Evolutionary conservation across 2,113 vertebrate species (phyloP).

Genomic region (Leptobrachium ailaonicum): DNA sequence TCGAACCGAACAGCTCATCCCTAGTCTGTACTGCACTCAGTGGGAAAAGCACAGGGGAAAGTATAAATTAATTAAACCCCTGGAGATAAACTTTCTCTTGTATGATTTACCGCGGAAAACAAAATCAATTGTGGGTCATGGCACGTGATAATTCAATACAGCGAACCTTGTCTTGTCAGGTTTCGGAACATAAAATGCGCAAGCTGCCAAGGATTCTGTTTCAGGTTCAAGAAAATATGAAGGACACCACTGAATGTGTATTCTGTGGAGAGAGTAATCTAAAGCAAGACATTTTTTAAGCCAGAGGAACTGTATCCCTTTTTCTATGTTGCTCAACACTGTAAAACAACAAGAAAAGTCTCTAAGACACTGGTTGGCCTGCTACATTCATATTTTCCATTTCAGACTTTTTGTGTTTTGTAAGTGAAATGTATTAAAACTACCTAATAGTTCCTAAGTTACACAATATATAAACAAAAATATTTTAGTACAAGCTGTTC

Average conservation of each 20-base stretch:
- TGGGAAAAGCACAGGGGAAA: slow-evolving; percentile 2
- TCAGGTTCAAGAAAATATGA: slow-evolving; percentile 3
- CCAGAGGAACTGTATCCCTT: too few species aligned
- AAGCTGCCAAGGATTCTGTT: slow-evolving; percentile 17
- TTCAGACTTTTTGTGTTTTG: too few species aligned
- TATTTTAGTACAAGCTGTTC: too few species aligned
- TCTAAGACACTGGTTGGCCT: too few species aligned
- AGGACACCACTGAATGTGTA: slow-evolving; percentile 12
- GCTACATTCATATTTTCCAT: too few species aligned
- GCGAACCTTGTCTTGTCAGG: slow-evolving; percentile 30
- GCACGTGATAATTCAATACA: slow-evolving; percentile 35
- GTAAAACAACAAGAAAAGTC: too few species aligned
- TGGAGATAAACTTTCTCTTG: slow-evolving; percentile 26
- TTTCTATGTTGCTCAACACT: too few species aligned
- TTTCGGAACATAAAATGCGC: slow-evolving; percentile 8
- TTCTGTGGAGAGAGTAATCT: background rate
- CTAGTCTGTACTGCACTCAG: slow-evolving; percentile 9
- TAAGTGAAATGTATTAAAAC: too few species aligned
- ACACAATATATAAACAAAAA: too few species aligned
- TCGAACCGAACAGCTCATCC: background rate
- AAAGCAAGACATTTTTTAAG: too few species aligned
- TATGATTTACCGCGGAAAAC: slow-evolving; percentile 23
- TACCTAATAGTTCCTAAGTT: too few species aligned
- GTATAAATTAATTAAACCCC: slow-evolving; percentile 28
- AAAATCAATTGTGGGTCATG: slow-evolving; percentile 39